Conservation (phyloP, 2,113 vertebrate species). For the Myiagra hebetior region DNA sequence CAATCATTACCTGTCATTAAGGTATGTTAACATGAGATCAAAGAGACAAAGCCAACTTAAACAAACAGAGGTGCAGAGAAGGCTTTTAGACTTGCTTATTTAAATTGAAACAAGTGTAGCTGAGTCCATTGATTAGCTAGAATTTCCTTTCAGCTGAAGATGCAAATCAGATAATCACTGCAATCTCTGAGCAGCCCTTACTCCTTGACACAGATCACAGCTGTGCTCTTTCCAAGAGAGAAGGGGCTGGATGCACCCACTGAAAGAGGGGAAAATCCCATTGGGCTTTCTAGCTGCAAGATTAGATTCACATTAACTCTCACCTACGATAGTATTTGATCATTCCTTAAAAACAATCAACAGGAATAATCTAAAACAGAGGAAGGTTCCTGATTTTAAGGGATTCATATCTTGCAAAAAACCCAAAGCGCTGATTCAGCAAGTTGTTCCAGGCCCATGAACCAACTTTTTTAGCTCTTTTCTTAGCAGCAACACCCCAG, state of each 20-base stretch:
- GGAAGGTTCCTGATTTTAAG: not conserved
- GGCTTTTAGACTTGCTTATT: constrained; percentile 63
- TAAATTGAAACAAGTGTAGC: constrained; percentile 57
- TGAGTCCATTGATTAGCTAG: constrained; percentile 54
- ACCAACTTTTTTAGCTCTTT: not conserved
- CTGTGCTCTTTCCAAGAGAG: not conserved
- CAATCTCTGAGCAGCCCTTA: not conserved
- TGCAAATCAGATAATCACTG: constrained; percentile 49
- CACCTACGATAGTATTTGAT: not conserved
- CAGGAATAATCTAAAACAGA: not conserved
- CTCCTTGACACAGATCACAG: not conserved
- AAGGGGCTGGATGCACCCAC: not conserved
- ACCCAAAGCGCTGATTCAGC: not conserved
- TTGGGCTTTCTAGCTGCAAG: not conserved
- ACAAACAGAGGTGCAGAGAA: constrained; percentile 75
- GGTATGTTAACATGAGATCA: constrained; percentile 85
- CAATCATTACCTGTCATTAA: constrained; percentile 88
- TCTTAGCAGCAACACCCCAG: not conserved
- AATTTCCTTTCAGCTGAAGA: constrained; percentile 67
- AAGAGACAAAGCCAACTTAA: constrained; percentile 76
- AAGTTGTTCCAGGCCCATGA: constrained; percentile 14
- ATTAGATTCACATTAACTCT: constrained; percentile 31
- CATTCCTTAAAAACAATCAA: constrained; percentile 43
- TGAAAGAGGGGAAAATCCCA: not conserved
- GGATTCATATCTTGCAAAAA: not conserved